These are phyloP conservation scores for Xyrauchen texanus DNA, from an alignment of 2,113 vertebrate genomes.

Conservation along the genomic window DNA sequence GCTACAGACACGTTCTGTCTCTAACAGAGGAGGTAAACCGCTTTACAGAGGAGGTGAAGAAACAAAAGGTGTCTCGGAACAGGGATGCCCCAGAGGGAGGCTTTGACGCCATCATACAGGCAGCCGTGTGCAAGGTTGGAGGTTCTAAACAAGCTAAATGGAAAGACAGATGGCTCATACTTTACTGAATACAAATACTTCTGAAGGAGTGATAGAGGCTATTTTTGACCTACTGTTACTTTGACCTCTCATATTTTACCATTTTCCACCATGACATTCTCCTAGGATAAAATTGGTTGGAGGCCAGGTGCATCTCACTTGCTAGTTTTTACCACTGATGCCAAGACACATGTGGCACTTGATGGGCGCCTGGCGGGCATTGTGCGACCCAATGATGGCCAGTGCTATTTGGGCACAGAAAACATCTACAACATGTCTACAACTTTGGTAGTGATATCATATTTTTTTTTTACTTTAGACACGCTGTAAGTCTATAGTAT, in stretches of 20 bases:
- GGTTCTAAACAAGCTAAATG: no score
- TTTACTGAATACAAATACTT: not conserved
- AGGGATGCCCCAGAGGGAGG: constrained; percentile 93
- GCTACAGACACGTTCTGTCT: constrained; percentile 91
- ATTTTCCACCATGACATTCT: constrained; percentile 3
- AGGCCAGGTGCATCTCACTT: constrained; percentile 91
- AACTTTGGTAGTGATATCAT: constrained; percentile 77
- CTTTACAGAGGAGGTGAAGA: constrained; percentile 94
- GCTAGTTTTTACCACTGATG: constrained; percentile 94
- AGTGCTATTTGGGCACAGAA: constrained; percentile 83
- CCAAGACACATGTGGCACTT: constrained; percentile 92
- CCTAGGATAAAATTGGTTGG: constrained; percentile 93
- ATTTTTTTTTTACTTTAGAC: no score
- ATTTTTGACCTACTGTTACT: not conserved
- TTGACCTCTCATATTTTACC: not conserved
- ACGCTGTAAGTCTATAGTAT: no score
- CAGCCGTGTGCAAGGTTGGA: constrained; percentile 88
- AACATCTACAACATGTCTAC: constrained; percentile 90
- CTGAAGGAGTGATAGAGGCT: not conserved
- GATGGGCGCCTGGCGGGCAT: constrained; percentile 93
- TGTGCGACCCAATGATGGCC: constrained; percentile 89
- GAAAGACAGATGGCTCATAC: not conserved
- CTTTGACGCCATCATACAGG: constrained; percentile 97
- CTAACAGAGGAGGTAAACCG: constrained; percentile 89
- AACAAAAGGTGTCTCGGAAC: constrained; percentile 92